These are phyloP conservation scores for Nemurella pictetii DNA, from an alignment of 2,888 invertebrate species.

Conservation along the genomic window DNA sequence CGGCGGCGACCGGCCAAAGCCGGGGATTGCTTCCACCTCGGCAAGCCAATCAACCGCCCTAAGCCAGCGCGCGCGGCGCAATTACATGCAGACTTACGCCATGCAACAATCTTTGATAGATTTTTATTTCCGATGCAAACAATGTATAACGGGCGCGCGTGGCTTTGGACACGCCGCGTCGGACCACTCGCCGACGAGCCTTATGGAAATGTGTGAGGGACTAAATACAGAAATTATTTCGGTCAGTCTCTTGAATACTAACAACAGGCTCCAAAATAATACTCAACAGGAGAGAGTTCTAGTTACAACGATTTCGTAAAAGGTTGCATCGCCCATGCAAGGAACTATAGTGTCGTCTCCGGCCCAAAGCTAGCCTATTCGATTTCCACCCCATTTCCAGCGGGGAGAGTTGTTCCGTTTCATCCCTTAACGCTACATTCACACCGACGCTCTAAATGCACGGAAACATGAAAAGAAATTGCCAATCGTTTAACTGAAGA, in stretches of 20 bases:
- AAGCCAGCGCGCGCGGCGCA: slow-evolving; percentile 1
- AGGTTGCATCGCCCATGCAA: too few relatives aligned
- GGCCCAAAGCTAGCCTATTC: not conserved
- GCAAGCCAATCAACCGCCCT: slow-evolving; percentile 14
- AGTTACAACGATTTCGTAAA: not conserved
- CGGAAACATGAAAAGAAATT: slow-evolving; percentile 28
- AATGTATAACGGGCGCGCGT: too few relatives aligned
- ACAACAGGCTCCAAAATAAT: not conserved
- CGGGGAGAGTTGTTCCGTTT: not conserved
- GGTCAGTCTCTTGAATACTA: not conserved
- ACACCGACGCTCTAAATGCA: not conserved
- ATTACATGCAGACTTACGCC: slow-evolving; percentile 16
- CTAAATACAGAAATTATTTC: not conserved
- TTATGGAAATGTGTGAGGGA: not conserved
- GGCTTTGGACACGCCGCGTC: too few relatives aligned
- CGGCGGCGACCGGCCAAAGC: slow-evolving; percentile 1
- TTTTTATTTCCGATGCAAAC: slow-evolving; percentile 14
- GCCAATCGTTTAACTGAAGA: slow-evolving; percentile 18
- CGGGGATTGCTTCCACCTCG: not conserved
- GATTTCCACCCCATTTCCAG: not conserved
- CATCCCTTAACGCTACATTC: not conserved
- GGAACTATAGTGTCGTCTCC: not conserved
- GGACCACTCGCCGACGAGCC: not conserved
- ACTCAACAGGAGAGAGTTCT: not conserved
- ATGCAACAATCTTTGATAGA: slow-evolving; percentile 27